Evolutionary conservation across 2,113 vertebrate species (phyloP).

Genomic region (Pollimyrus isidori): DNA sequence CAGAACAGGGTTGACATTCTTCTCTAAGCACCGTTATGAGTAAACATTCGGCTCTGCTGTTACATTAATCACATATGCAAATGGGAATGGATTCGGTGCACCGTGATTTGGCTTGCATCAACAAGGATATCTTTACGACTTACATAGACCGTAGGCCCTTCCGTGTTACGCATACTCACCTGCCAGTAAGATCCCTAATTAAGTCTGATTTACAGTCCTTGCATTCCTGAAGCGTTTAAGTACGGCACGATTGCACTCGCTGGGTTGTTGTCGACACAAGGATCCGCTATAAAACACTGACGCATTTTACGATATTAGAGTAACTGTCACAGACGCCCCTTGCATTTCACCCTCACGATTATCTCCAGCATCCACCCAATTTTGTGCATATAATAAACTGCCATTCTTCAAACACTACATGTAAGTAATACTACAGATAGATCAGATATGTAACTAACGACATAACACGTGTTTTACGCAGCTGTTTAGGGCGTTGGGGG

Average conservation of each 20-base stretch:
- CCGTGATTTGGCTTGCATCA: neutral
- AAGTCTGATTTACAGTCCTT: neutral
- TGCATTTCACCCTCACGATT: neutral
- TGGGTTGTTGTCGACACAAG: neutral
- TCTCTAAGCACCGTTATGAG: neutral
- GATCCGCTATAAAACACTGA: neutral
- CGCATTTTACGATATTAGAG: neutral
- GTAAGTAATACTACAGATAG: neutral
- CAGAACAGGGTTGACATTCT: neutral
- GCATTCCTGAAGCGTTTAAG: neutral
- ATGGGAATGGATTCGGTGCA: neutral
- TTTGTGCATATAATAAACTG: neutral
- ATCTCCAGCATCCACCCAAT: neutral
- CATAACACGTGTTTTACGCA: neutral
- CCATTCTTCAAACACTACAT: neutral
- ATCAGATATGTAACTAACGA: neutral
- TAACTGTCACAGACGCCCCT: neutral
- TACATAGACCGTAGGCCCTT: neutral
- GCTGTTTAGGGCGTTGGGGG: neutral
- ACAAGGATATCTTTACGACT: neutral
- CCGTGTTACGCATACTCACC: neutral
- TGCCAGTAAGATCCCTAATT: neutral
- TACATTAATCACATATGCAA: neutral
- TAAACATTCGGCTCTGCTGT: neutral
- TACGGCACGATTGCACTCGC: neutral